Percentiles rank a stretch among this genome's conserved stretches.
These are phyloP conservation scores for Myioborus miniatus DNA, from an alignment of 2,797 vertebrate species.

Conservation along the genomic window DNA sequence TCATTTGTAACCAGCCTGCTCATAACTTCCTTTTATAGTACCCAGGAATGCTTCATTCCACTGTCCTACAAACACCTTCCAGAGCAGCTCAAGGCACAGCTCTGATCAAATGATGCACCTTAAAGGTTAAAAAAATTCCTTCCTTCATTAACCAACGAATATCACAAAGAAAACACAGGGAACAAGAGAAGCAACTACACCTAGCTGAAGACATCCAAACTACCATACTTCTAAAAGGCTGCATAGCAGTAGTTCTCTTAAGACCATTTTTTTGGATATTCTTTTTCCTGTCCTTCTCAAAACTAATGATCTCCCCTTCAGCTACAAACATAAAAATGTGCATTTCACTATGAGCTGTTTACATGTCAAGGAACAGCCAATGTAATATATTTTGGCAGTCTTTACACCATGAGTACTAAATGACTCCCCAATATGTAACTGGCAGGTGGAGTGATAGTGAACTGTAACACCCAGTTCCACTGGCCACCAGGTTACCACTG, in stretches of 20 bases:
- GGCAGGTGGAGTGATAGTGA: not conserved
- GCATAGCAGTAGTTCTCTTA: not conserved
- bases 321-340: not conserved
- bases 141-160: not conserved
- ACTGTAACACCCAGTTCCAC: not conserved
- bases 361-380: not conserved
- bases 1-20: not conserved
- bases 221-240: not conserved
- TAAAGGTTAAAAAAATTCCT: not conserved
- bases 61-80: not conserved
- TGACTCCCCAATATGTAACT: not conserved
- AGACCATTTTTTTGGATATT: not conserved
- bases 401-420: not conserved
- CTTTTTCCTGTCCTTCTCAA: not conserved
- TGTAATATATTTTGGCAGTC: not conserved
- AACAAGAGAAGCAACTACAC: not conserved
- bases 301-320: not conserved
- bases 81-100: not conserved
- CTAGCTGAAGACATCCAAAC: not conserved
- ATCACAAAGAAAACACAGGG: not conserved
- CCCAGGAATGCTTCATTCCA: not conserved
- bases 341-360: not conserved
- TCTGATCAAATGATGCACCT: not conserved
- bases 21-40: not conserved
- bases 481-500: not conserved